These are phyloP conservation scores for Casuarius casuarius DNA, from an alignment of 2,113 vertebrate species.

Conservation along the genomic window DNA sequence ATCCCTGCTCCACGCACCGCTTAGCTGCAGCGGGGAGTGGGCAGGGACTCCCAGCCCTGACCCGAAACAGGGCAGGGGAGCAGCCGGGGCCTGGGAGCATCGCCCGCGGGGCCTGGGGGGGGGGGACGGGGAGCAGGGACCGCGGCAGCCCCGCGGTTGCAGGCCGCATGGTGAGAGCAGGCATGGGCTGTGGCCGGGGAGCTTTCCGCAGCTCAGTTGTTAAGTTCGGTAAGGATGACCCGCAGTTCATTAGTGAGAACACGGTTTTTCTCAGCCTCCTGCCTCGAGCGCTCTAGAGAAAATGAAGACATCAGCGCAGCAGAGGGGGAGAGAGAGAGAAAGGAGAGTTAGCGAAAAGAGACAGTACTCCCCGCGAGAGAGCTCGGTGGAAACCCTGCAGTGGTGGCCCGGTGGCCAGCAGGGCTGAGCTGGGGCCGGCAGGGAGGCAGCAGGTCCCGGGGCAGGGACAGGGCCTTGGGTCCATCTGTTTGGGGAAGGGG, in stretches of 20 bases:
- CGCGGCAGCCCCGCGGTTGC: too few species aligned
- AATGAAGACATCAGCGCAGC: conserved; percentile 53
- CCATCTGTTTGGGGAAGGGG: background rate
- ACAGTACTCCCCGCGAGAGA: background rate
- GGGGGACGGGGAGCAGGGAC: too few species aligned
- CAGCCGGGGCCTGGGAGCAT: background rate
- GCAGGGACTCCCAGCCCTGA: background rate
- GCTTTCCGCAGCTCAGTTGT: conserved; percentile 63
- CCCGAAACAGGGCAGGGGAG: background rate
- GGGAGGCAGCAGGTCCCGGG: background rate
- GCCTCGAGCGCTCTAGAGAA: conserved; percentile 69
- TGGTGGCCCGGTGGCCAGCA: background rate
- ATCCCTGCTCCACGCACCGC: background rate
- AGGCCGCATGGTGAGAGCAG: background rate
- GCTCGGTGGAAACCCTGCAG: background rate
- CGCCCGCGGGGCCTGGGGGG: too few species aligned
- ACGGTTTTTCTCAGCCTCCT: conserved; percentile 75
- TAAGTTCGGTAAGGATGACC: conserved; percentile 76
- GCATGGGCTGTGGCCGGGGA: background rate
- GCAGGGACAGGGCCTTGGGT: background rate
- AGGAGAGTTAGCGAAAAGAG: conserved; percentile 69
- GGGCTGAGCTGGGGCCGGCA: background rate
- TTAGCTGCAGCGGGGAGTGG: fast-evolving
- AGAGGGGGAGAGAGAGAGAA: conserved; percentile 67
- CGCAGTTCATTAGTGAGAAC: conserved; percentile 74